phyloP scores from a whole-genome alignment of 2,797 vertebrate genomes.

The Octomys mimax region DNA sequence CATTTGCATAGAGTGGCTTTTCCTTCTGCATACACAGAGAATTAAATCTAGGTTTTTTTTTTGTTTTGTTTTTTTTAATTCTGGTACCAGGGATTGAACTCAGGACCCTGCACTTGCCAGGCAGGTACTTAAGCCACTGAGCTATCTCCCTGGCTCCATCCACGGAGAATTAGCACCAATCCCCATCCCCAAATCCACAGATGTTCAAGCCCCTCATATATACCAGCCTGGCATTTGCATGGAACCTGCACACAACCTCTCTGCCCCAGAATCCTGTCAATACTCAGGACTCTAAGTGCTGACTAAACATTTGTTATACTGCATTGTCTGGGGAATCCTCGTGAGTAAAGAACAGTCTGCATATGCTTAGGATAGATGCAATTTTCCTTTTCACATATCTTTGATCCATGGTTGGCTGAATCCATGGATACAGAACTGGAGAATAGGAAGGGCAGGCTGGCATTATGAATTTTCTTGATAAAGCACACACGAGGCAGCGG shows the following conservation, averaged over 20 bases:
- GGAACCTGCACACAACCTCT: neutral
- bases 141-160: neutral
- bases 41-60: too few species aligned
- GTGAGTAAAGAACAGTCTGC: neutral
- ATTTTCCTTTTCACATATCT: neutral
- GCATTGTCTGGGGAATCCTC: neutral
- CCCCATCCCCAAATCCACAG: neutral
- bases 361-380: neutral
- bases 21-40: neutral
- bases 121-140: too few species aligned
- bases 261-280: too few species aligned
- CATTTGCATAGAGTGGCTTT: too few species aligned
- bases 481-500: neutral
- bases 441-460: too few species aligned
- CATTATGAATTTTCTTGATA: neutral
- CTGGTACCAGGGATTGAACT: too few species aligned
- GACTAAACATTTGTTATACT: neutral
- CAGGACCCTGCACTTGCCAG: too few species aligned
- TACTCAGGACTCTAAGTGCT: neutral
- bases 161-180: neutral
- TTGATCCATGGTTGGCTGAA: neutral
- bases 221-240: neutral
- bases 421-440: neutral
- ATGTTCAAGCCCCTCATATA: neutral
- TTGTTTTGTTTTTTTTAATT: too few species aligned